Conservation (phyloP, 2,797 vertebrate species). For the Coilia nasus region DNA sequence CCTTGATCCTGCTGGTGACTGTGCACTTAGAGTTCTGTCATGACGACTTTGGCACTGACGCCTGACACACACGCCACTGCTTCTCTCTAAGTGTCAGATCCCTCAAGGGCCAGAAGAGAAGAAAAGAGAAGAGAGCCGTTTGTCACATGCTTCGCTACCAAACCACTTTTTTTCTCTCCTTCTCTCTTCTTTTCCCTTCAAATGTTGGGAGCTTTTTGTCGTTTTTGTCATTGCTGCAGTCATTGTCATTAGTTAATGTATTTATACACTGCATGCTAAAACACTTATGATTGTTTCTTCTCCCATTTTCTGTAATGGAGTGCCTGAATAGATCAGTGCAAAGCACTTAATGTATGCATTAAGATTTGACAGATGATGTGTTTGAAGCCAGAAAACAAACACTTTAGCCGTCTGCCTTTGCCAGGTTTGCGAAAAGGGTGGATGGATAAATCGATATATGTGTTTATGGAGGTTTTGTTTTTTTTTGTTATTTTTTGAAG, state of each 20-base stretch:
- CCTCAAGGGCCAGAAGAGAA: neutral
- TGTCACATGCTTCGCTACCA: neutral
- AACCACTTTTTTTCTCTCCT: neutral
- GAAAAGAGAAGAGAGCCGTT: neutral
- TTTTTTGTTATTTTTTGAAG: neutral
- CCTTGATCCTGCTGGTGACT: neutral
- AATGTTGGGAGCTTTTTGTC: neutral
- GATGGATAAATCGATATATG: neutral
- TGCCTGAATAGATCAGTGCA: neutral
- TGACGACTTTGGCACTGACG: neutral
- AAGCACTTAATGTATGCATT: neutral
- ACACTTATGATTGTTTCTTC: neutral
- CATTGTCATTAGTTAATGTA: neutral
- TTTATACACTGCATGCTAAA: neutral
- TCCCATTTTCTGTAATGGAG: neutral
- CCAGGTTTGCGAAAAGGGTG: neutral
- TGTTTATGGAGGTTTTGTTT: neutral
- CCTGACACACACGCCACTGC: neutral
- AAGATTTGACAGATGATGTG: neutral
- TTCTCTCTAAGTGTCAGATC: neutral
- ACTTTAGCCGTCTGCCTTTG: neutral
- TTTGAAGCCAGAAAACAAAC: neutral
- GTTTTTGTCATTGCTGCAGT: neutral
- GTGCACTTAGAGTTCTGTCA: constrained; percentile 1
- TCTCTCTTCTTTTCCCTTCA: neutral